Conservation (phyloP, 2,797 vertebrate genomes). For the Geotrypetes seraphini region DNA sequence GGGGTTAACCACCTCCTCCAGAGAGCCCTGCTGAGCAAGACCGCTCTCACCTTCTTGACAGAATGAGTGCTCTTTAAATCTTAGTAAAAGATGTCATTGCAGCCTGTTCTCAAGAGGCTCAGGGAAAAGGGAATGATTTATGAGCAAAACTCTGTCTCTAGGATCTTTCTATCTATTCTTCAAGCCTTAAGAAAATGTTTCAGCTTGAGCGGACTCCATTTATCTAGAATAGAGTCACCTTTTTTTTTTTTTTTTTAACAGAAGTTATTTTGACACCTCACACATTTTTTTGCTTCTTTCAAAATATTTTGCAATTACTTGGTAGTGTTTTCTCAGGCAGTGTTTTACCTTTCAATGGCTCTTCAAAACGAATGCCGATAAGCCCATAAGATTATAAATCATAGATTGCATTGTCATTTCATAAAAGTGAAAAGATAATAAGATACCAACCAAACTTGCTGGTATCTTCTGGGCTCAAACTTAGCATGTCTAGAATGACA, state of each 20-base stretch:
- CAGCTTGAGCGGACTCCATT: conserved; percentile 11
- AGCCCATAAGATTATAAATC: too few relatives aligned
- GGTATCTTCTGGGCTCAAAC: too few relatives aligned
- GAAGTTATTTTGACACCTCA: conserved; percentile 14
- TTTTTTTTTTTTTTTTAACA: too few relatives aligned
- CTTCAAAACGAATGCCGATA: too few relatives aligned
- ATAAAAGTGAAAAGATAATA: too few relatives aligned
- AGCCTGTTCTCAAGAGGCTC: conserved; percentile 12
- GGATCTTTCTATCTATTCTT: conserved; percentile 30
- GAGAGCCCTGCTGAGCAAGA: not conserved
- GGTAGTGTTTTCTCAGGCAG: too few relatives aligned
- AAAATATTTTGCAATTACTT: conserved; percentile 14
- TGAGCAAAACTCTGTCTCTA: not conserved
- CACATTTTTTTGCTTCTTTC: not conserved
- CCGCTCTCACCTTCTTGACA: conserved; percentile 14
- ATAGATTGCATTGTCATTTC: too few relatives aligned
- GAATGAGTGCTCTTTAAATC: conserved; percentile 35
- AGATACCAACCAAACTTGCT: too few relatives aligned
- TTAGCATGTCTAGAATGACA: too few relatives aligned
- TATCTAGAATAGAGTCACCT: conserved; percentile 10
- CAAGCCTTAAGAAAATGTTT: conserved; percentile 25
- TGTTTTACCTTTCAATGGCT: too few relatives aligned
- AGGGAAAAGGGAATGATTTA: conserved; percentile 26
- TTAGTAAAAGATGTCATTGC: conserved; percentile 30
- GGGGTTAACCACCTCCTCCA: conserved; percentile 8